Evolutionary conservation across 2,797 vertebrate species (phyloP), one percentile per base, ranked within the genome.

Genomic region (Acanthurus tractus): DNA sequence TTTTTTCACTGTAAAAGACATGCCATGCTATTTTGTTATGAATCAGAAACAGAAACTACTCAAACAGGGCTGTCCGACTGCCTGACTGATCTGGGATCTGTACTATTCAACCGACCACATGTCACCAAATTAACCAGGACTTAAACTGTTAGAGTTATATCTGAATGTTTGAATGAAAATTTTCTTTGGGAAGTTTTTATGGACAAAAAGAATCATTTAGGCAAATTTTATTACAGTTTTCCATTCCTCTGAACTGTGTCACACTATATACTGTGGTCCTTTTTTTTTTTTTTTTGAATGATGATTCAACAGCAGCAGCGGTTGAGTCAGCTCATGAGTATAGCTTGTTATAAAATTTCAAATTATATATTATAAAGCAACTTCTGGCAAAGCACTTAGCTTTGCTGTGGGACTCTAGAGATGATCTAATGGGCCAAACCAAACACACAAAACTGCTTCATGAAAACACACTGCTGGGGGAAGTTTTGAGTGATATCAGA

Each of bases 371-470:
- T 40, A 40, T 63, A 29, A 70, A 62, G 46, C 52, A 69, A 84
- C 74, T 78, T 73, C 70, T 87, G 87, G 77, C 82, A 78, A 67
- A 62, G 57, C 48, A 36, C 10, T 68, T 62, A 36, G 29, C 75
- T 73, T 72, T 69, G 72, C 76, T 44, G 34, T 25, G 54, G 63
- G 73, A 66, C 69, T 63, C 29, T 23, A 76, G 42, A 59, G 55
- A 80, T 42, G 8, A 54, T 34, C 15, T n/a, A 59, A 66, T 13
- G 46, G n/a, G 69, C 81, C 70, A 76, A 81, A 71, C 80, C 62
- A 85, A 87, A 88, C 14, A 68, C 63, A 54, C 66, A 42, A 44
- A 79, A 42, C 73, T 80, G 65, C 62, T 61, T 61, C 63, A 58
- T 59, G 49, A 83, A 81, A 76, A 67, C 70, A 79, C 70, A 52